phyloP scores from a whole-genome alignment of 2,797 vertebrate species.

The Lepilemur septentrionalis region DNA sequence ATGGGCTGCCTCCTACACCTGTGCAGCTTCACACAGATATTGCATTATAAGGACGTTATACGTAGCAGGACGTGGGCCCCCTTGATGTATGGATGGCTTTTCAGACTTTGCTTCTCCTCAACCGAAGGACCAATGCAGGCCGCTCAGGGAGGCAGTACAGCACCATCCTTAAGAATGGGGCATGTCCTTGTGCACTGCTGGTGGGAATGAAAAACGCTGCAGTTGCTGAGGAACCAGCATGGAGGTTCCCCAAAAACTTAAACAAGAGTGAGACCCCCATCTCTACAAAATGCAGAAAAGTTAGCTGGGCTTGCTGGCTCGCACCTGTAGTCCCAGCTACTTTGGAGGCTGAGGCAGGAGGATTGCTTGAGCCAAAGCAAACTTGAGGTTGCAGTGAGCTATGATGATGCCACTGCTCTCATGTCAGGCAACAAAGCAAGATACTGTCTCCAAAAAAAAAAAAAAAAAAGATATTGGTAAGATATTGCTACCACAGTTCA shows the following conservation, averaged over 20 bases:
- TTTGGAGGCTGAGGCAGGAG: too few relatives aligned
- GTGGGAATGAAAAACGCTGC: background rate
- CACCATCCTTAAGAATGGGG: background rate
- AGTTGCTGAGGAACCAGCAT: background rate
- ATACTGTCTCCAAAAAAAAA: too few relatives aligned
- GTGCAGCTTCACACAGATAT: too few relatives aligned
- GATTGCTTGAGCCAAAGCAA: too few relatives aligned
- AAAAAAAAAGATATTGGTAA: too few relatives aligned
- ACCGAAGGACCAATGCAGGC: background rate
- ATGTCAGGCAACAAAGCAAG: too few relatives aligned
- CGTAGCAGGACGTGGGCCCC: background rate
- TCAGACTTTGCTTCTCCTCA: background rate
- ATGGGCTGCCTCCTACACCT: background rate
- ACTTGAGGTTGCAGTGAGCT: too few relatives aligned
- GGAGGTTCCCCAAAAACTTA: background rate
- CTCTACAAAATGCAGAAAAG: background rate
- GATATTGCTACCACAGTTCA: too few relatives aligned
- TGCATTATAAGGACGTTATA: background rate
- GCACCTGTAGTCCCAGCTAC: too few relatives aligned
- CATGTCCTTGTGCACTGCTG: background rate
- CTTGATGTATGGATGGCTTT: background rate
- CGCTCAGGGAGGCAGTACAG: too few relatives aligned
- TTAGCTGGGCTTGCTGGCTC: rapidly evolving
- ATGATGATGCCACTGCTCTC: too few relatives aligned
- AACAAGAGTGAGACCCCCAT: rapidly evolving